Conservation (phyloP, 2,113 vertebrate genomes). For the Speoplatyrhinus poulsoni region DNA sequence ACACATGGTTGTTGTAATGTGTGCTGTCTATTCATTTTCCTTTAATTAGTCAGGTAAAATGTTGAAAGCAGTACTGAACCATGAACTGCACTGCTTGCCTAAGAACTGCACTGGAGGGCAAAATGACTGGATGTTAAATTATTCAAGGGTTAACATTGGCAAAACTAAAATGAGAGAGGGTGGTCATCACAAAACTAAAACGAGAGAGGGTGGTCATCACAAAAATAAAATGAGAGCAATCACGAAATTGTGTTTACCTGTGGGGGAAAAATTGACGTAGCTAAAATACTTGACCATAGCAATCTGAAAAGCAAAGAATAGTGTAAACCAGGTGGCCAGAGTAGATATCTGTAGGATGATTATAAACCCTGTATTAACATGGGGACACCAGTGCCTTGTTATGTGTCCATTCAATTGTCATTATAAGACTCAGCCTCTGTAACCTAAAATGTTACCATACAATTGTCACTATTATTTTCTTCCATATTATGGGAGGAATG, state of each 20-base stretch:
- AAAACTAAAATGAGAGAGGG: no score
- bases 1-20: slow-evolving; percentile 72
- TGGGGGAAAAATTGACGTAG: no score
- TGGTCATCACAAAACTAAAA: background rate
- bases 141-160: background rate
- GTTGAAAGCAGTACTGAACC: background rate
- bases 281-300: no score
- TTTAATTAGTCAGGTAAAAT: slow-evolving; percentile 77
- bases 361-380: slow-evolving; percentile 31
- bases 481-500: no score
- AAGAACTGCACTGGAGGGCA: slow-evolving; percentile 1
- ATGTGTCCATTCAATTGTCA: no score
- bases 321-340: no score
- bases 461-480: no score
- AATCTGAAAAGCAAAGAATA: no score
- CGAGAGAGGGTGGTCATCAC: background rate
- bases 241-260: background rate
- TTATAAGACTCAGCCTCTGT: slow-evolving; percentile 9
- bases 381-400: slow-evolving; percentile 61
- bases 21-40: slow-evolving; percentile 72
- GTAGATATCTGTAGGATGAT: background rate
- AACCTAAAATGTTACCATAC: no score
- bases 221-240: slow-evolving; percentile 9
- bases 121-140: background rate
- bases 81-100: background rate